Evolutionary conservation across 2,888 invertebrate species (phyloP).

Genomic region (Agrochola litura): DNA sequence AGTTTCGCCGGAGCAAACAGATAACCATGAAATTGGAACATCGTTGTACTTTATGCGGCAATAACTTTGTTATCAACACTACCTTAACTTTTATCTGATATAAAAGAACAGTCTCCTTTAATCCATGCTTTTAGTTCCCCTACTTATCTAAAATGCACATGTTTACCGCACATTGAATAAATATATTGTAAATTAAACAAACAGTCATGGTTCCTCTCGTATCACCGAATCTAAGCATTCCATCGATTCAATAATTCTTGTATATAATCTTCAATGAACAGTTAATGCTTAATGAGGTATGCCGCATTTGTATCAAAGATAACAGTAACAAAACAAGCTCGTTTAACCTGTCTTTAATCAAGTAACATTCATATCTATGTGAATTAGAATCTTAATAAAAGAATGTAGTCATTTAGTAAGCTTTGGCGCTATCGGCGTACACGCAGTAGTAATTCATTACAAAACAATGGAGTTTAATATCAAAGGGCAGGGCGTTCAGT

Average conservation of each 20-base stretch:
- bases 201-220: constrained; percentile 34
- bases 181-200: constrained; percentile 25
- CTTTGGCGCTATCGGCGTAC: constrained; percentile 53
- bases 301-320: constrained; percentile 61
- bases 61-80: constrained; percentile 67
- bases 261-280: constrained; percentile 60
- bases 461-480: constrained; percentile 82
- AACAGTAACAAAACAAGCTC: constrained; percentile 63
- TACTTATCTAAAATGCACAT: constrained; percentile 36
- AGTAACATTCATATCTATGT: constrained; percentile 55
- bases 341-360: constrained; percentile 62
- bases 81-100: constrained; percentile 59
- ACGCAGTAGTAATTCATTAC: constrained; percentile 70
- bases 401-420: constrained; percentile 53
- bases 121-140: constrained; percentile 49
- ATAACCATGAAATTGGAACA: constrained; percentile 79
- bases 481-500: constrained; percentile 81
- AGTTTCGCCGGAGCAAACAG: constrained; percentile 68
- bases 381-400: constrained; percentile 49
- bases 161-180: constrained; percentile 7
- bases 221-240: constrained; percentile 52
- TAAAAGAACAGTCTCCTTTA: constrained; percentile 44
- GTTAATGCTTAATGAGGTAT: constrained; percentile 61
- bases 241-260: constrained; percentile 59
- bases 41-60: constrained; percentile 62